Conservation (phyloP, 2,888 invertebrate genomes). For the Lacanobia oleracea region DNA sequence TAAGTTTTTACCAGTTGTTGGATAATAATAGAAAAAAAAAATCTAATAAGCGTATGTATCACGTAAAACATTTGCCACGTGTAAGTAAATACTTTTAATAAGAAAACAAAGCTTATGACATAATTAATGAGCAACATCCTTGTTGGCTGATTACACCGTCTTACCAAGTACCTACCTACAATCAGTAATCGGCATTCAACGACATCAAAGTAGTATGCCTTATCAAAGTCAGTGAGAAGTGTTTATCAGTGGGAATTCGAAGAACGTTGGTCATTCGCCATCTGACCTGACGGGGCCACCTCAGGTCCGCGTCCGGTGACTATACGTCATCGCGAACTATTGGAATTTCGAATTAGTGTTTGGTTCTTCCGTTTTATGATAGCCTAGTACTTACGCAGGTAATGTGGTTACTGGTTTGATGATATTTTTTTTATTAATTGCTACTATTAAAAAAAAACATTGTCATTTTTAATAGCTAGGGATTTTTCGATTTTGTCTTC, state of each 20-base stretch:
- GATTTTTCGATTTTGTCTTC: no score
- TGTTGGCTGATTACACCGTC: slow-evolving; percentile 41
- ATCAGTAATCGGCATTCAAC: slow-evolving; percentile 59
- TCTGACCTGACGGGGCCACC: slow-evolving; percentile 51
- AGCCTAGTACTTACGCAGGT: slow-evolving; percentile 20
- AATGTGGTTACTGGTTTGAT: no score
- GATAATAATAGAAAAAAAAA: no score
- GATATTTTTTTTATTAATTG: no score
- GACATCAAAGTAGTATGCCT: slow-evolving; percentile 61
- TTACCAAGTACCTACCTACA: slow-evolving; percentile 51
- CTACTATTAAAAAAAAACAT: no score
- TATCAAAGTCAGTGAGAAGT: slow-evolving; percentile 58
- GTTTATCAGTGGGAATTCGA: slow-evolving; percentile 64
- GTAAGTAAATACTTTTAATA: background rate
- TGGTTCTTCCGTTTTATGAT: slow-evolving; percentile 35
- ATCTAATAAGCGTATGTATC: no score
- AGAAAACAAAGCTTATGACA: slow-evolving; percentile 25
- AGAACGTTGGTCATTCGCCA: slow-evolving; percentile 52
- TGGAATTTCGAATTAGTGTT: slow-evolving; percentile 16
- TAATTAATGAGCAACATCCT: slow-evolving; percentile 57
- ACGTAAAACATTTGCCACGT: background rate
- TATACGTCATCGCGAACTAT: slow-evolving; percentile 33
- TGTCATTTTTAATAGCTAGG: no score
- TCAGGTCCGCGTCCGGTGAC: slow-evolving; percentile 54
- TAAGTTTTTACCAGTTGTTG: no score